These are phyloP conservation scores for Euphydryas editha DNA, from an alignment of 2,888 invertebrate species.

Conservation along the genomic window DNA sequence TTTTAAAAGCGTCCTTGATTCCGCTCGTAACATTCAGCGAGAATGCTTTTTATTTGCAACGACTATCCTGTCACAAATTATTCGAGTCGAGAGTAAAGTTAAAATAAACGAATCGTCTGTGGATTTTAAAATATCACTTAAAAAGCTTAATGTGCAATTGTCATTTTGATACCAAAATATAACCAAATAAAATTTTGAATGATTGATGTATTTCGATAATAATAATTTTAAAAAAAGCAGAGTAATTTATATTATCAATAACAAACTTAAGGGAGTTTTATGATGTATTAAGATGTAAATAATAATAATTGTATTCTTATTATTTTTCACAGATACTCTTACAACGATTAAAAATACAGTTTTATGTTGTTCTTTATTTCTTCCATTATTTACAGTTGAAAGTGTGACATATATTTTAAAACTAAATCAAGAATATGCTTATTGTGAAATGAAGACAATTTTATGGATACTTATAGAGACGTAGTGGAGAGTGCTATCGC, in stretches of 20 bases:
- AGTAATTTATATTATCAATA: no score
- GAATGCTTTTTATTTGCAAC: conserved; percentile 50
- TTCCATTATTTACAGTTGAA: background rate
- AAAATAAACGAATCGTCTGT: conserved; percentile 15
- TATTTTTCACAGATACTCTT: no score
- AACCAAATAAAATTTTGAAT: no score
- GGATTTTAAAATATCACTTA: conserved; percentile 17
- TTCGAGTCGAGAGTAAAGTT: conserved; percentile 47
- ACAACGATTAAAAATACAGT: no score
- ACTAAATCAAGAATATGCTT: background rate
- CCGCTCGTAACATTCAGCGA: conserved; percentile 52
- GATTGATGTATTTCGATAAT: no score
- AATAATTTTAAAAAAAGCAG: no score
- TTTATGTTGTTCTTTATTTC: no score
- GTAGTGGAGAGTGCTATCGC: conserved; percentile 43
- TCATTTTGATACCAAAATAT: background rate
- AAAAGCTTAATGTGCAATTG: background rate
- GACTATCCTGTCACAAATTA: conserved; percentile 50
- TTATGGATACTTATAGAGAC: conserved; percentile 36
- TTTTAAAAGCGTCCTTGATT: conserved; percentile 55
- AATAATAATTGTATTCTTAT: no score
- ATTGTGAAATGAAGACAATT: conserved; percentile 33
- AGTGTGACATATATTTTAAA: background rate
- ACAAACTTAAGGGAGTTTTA: no score
- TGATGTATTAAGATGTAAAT: no score